Conservation (phyloP, 2,113 vertebrate genomes). For the Rhagologus leucostigma region DNA sequence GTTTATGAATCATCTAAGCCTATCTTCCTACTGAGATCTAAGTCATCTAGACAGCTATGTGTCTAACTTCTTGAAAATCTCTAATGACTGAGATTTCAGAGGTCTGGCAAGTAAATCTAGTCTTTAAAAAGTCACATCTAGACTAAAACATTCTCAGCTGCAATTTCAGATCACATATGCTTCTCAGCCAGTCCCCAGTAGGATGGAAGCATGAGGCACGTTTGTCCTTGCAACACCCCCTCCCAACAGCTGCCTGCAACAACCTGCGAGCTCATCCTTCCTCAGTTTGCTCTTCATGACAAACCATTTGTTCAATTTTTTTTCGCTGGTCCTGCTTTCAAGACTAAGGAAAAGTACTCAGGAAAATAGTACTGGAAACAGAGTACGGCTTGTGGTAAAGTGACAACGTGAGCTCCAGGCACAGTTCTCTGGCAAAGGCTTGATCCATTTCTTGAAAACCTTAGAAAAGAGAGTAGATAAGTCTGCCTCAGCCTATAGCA, state of each 20-base stretch:
- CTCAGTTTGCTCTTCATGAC: neutral
- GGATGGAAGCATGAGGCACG: fast-evolving
- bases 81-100: neutral
- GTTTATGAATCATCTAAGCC: neutral
- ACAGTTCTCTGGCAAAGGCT: neutral
- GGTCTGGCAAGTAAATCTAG: neutral
- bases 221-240: neutral
- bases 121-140: neutral
- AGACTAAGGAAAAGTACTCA: neutral
- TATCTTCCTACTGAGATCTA: neutral
- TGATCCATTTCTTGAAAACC: neutral
- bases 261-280: too few species aligned
- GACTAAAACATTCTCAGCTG: neutral
- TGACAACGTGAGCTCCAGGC: fast-evolving
- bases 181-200: neutral
- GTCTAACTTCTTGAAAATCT: neutral
- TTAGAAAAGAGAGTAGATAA: neutral
- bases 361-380: neutral
- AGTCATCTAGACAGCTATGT: neutral
- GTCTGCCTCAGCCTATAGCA: neutral
- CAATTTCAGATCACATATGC: neutral
- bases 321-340: neutral
- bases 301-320: neutral
- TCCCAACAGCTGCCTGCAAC: neutral
- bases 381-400: neutral